Conservation (phyloP, 2,797 vertebrate species). For the Microctenopoma lineatum region DNA sequence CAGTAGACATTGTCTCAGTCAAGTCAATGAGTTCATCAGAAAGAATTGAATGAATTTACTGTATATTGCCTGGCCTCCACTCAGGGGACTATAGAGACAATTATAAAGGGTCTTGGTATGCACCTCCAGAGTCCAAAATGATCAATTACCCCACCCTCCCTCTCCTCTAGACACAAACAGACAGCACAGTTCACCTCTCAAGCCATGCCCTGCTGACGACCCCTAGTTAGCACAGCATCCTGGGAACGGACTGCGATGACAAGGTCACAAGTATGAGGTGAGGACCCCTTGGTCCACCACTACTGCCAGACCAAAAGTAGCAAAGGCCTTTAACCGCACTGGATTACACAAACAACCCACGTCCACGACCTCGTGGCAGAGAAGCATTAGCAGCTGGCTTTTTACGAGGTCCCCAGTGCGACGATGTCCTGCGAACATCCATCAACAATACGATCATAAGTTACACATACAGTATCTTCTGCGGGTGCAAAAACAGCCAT, state of each 20-base stretch:
- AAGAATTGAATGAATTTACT: conserved; percentile 67
- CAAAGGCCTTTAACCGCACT: conserved; percentile 63
- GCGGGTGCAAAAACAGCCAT: conserved; percentile 35
- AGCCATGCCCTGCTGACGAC: conserved; percentile 51
- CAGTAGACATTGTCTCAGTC: conserved; percentile 67
- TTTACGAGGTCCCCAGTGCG: conserved; percentile 73
- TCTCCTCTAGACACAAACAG: conserved; percentile 35
- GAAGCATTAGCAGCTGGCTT: conserved; percentile 74
- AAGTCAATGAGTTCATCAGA: conserved; percentile 63
- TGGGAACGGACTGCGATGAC: conserved; percentile 59
- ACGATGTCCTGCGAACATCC: conserved; percentile 53
- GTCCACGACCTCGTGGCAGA: conserved; percentile 55
- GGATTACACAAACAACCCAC: conserved; percentile 66
- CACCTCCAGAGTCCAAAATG: conserved; percentile 23
- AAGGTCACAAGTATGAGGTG: conserved; percentile 61
- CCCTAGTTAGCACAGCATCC: conserved; percentile 66
- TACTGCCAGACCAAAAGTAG: conserved; percentile 41
- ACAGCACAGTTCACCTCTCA: conserved; percentile 35
- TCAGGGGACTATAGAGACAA: conserved; percentile 44
- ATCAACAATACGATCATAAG: conserved; percentile 38
- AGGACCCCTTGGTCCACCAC: conserved; percentile 33
- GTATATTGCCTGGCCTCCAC: conserved; percentile 28
- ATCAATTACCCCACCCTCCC: conserved; percentile 40
- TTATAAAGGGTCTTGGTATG: conserved; percentile 65
- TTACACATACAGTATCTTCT: conserved; percentile 28